Base-by-base conservation (phyloP, 2,888 invertebrate species). In the Mystacides longicornis region DNA sequence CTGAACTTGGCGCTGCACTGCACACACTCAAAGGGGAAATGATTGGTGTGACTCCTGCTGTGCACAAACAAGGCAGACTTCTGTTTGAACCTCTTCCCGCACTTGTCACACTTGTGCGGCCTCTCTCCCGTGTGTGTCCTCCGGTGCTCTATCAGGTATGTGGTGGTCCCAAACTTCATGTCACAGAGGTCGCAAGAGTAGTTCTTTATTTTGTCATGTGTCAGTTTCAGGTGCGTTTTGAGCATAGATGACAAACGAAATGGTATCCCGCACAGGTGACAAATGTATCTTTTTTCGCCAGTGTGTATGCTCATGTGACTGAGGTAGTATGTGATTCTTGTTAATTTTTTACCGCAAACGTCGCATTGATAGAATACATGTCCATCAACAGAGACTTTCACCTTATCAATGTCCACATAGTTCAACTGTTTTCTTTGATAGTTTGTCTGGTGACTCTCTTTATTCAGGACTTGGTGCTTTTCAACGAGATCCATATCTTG, bases 51-150 rank as follows among this genome's bases (percentile, higher is more conserved):
- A 2, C 73, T 73, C 14, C 77, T 69, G 61, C 74, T 77, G 62
- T 79, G 79, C 3, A 78, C 75, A 61, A 77, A 79, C 1, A 79
- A 64, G 1, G 78, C 76, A 0, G 79, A 77, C 55, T 77, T 77
- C 58, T 79, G 78, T 58, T 75, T 78, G 63, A 80, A 79, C 0
- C 74, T 64, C 66, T 79, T 79, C 1, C 77, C 78, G 60, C 78
- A 79, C 14, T 71, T 59, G 59, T 73, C 72, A 62, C 75, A 76
- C 5, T 71, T 65, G 57, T 74, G 74, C 3, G 73, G 73, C 14
- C 73, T 64, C 63, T 73, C 74, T 50, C 72, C 71, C 9, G 73
- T 74, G 62, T 76, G 76, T 46, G 72, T 71, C 20, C 71, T 62
- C 14, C 71, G 64, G 62, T 76, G 75, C 59, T 75, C 76, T 52